These are phyloP conservation scores for Xestia sexstrigata DNA, from an alignment of 2,888 invertebrate genomes.

Conservation along the genomic window DNA sequence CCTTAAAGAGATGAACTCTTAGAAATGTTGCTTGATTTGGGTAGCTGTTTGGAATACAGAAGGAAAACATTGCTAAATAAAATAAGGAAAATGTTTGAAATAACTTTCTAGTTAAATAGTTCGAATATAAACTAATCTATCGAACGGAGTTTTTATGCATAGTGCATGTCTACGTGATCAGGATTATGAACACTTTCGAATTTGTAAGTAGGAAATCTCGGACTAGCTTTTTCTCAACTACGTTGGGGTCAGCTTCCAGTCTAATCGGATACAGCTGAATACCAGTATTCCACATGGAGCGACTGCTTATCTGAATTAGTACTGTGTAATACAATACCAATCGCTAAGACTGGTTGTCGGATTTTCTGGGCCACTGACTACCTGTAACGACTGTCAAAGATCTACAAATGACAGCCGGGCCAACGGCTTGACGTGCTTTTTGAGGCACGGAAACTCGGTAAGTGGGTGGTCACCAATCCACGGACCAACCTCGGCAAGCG, in stretches of 20 bases:
- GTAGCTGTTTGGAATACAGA: slow-evolving; percentile 30
- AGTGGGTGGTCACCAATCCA: not conserved
- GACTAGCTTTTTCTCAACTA: not conserved
- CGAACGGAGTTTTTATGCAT: slow-evolving; percentile 10
- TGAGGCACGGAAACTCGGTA: not conserved
- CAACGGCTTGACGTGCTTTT: not conserved
- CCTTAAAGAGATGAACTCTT: slow-evolving; percentile 23
- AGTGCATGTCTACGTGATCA: not conserved
- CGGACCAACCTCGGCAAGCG: not conserved
- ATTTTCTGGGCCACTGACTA: not conserved
- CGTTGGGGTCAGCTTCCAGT: not conserved
- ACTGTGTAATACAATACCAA: not conserved
- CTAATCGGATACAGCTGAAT: not conserved
- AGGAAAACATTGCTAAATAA: slow-evolving; percentile 12
- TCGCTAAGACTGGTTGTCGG: not conserved
- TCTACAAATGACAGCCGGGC: not conserved
- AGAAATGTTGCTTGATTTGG: slow-evolving; percentile 16
- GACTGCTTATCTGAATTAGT: not conserved
- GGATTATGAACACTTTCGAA: not conserved
- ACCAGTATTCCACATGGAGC: not conserved
- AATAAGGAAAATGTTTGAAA: slow-evolving; percentile 21
- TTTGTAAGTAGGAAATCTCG: not conserved
- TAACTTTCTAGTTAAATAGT: slow-evolving; percentile 13
- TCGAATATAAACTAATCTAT: not conserved
- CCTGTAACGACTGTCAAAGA: not conserved